These are phyloP conservation scores for Ericerus pela DNA, from an alignment of 1,140 invertebrate species.

Conservation along the genomic window DNA sequence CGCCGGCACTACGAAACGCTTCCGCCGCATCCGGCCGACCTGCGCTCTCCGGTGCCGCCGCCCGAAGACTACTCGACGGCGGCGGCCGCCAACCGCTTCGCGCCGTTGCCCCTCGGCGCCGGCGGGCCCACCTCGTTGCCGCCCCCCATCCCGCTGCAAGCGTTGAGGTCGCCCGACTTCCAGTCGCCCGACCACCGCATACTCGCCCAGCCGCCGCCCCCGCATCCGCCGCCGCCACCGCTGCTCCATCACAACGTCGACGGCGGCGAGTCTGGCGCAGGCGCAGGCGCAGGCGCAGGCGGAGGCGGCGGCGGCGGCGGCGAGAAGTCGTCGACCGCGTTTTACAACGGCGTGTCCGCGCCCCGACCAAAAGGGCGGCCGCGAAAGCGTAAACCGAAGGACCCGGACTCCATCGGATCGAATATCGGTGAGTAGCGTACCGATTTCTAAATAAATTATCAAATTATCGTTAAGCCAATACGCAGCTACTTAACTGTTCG, in stretches of 20 bases:
- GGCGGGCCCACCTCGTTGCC: slow-evolving; percentile 23
- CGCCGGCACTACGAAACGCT: slow-evolving; percentile 54
- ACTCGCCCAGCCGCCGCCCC: neutral
- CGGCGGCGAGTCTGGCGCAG: neutral
- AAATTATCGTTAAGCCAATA: too few relatives aligned
- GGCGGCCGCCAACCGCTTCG: slow-evolving; percentile 27
- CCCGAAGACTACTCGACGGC: slow-evolving; percentile 27
- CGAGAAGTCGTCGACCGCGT: slow-evolving; percentile 34
- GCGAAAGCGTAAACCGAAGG: slow-evolving; percentile 78
- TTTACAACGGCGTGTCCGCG: slow-evolving; percentile 52
- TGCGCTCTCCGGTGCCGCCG: slow-evolving; percentile 25
- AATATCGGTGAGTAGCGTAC: slow-evolving; percentile 71
- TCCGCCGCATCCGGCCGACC: slow-evolving; percentile 36
- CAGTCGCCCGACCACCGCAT: neutral
- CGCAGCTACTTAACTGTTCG: too few relatives aligned
- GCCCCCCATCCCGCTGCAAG: slow-evolving; percentile 17
- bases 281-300: neutral
- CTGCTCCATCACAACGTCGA: slow-evolving; percentile 20
- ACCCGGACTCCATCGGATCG: slow-evolving; percentile 65
- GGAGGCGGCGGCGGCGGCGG: neutral
- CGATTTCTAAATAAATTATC: too few relatives aligned
- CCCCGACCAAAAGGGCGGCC: slow-evolving; percentile 78
- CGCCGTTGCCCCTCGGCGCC: slow-evolving; percentile 34
- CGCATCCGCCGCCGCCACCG: slow-evolving; percentile 20
- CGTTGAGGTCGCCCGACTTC: neutral